Evolutionary conservation across 2,113 vertebrate species (phyloP), one percentile per base, ranked within the genome.

Genomic region (Cricetomys ansorgei): DNA sequence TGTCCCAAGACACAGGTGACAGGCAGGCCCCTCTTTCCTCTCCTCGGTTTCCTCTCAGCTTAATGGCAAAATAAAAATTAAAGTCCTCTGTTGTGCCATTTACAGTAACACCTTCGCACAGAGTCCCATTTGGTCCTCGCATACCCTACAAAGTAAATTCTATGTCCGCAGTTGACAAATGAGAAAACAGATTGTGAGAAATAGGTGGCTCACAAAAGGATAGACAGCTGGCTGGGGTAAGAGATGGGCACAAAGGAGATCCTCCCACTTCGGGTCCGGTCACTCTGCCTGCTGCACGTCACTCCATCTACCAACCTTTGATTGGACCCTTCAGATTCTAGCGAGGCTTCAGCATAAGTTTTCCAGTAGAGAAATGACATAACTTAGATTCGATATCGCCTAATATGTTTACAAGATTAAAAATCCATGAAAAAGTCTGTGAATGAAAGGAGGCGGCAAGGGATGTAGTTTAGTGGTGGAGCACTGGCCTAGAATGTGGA

Each of bases 1-100:
- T 70, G 89, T 81, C 62, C 83, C n/a, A 64, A 88, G n/a, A 94
- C 40, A 73, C 89, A 94, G 53, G 40, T 65, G n/a, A 70, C 21
- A 48, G 7, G 4, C 5, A 7, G 65, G 64, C 55, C 72, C 37
- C 34, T 29, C 50, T 40, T 84, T 88, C 70, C 12, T 76, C 76
- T 93, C 64, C 21, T 81, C 76, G 25, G 55, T 43, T 72, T 80
- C 53, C 40, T 76, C n/a, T 88, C 55, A 86, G 88, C 84, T 89
- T 55, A 91, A 88, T 93, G 76, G 16, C 37, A 79, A 62, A n/a
- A n/a, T n/a, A n/a, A n/a, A 9, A 59, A 73, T 73, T 19, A 75
- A 67, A 91, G 16, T 21, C 43, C 34, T 88, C 7, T 16, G 25
- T 69, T 55, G 73, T 67, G 48, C 43, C 27, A 76, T 43, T 89